Percentiles rank a stretch among this genome's conserved stretches.
Evolutionary conservation across 2,113 vertebrate genomes (phyloP).

Genomic region (Henicopernis longicauda): DNA sequence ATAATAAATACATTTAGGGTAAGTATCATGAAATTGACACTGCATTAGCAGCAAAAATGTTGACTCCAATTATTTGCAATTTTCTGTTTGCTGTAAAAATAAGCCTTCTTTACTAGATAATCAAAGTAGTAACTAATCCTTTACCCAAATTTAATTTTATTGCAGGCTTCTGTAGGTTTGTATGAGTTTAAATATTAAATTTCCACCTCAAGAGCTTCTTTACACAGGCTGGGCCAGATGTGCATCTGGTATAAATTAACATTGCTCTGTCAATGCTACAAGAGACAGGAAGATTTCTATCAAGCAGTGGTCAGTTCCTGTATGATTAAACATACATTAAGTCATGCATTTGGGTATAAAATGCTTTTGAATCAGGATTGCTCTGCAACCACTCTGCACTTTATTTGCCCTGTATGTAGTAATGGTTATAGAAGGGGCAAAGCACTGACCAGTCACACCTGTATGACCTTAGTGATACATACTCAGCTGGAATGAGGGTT

Average conservation of each 20-base stretch:
- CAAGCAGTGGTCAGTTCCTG: background rate
- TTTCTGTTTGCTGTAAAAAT: background rate
- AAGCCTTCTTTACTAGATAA: background rate
- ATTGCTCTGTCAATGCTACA: background rate
- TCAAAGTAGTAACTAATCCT: background rate
- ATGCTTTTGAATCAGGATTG: background rate
- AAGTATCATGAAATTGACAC: background rate
- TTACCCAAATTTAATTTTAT: background rate
- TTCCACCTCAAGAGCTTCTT: background rate
- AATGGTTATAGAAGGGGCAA: background rate
- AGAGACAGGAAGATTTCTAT: slow-evolving; percentile 46
- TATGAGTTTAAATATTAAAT: background rate
- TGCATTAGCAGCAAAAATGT: background rate
- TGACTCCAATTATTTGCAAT: background rate
- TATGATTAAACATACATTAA: slow-evolving; percentile 9
- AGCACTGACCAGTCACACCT: background rate
- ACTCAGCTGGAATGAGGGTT: background rate
- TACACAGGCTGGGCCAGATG: background rate
- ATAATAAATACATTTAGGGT: background rate
- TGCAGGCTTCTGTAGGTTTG: background rate
- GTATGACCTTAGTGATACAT: background rate
- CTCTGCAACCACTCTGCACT: background rate
- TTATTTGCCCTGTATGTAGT: background rate
- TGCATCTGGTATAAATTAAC: slow-evolving; percentile 34
- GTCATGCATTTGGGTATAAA: background rate